phyloP scores from a whole-genome alignment of 2,113 vertebrate species.

The Thamnaconus septentrionalis region DNA sequence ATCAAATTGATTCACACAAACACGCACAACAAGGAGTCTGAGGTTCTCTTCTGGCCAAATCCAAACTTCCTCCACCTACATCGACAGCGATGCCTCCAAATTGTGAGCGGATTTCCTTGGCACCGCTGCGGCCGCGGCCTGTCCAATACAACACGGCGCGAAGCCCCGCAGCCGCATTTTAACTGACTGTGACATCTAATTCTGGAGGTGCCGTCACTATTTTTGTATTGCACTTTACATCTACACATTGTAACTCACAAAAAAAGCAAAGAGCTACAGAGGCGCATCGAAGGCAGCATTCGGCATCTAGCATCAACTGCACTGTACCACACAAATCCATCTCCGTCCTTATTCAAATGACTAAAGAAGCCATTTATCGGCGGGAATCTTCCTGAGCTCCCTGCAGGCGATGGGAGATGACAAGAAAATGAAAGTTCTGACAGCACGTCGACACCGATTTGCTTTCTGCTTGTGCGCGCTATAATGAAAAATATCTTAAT shows the following conservation, averaged over 20 bases:
- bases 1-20: too few species aligned
- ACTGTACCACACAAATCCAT: constrained; percentile 39
- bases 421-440: constrained; percentile 67
- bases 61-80: too few species aligned
- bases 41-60: too few species aligned
- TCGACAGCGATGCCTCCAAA: too few species aligned
- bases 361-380: constrained; percentile 64
- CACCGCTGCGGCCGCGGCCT: background rate
- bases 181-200: constrained; percentile 32
- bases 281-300: constrained; percentile 29
- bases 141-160: background rate
- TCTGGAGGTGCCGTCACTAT: constrained; percentile 13
- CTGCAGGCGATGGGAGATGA: constrained; percentile 59
- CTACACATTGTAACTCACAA: constrained; percentile 40
- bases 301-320: constrained; percentile 20
- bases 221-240: constrained; percentile 28
- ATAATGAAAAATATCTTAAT: constrained; percentile 42
- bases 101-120: background rate
- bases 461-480: constrained; percentile 51
- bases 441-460: constrained; percentile 60
- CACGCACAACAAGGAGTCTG: too few species aligned
- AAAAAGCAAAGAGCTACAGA: constrained; percentile 25
- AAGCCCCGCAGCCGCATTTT: constrained; percentile 15
- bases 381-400: constrained; percentile 41
- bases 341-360: constrained; percentile 46